Evolutionary conservation across 2,797 vertebrate species (phyloP), one percentile per base, ranked within the genome.

Genomic region (Serranus cabrilla): DNA sequence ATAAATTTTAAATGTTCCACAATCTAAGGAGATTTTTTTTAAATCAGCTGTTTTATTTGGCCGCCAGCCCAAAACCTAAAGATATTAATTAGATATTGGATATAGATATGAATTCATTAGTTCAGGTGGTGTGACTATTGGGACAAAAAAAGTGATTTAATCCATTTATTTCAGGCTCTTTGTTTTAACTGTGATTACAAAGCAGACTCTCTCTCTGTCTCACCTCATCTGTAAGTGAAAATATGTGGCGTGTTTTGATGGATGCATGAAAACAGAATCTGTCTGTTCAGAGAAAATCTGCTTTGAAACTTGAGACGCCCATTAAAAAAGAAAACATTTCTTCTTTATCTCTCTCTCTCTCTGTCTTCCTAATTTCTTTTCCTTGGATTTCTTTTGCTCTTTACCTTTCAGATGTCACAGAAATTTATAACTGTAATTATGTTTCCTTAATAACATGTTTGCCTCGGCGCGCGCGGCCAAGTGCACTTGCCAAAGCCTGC

Each of bases 401-500:
- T 69, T 66, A 7, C 65, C 46, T 77, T 87, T 56, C 81, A 86
- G 72, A 90, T 89, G 81, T 92, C 82, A 70, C 75, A 57, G 78
- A 79, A 86, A 91, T 93, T 83, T 92, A 91, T 84, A 88, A 83
- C 89, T 89, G 83, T 93, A 91, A 94, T 92, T 91, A 92, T 78
- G 81, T 87, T 86, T 83, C 87, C 72, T 84, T 93, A 91, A 93
- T 91, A 85, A 88, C 83, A 86, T 20, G 82, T 82, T 87, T 75
- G 71, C 63, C 47, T 74, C 81, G 64, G 50, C 56, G 9, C 42
- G 50, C 50, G 13, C 75, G 90, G 86, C 90, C 88, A 85, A 80
- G 61, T 63, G 70, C 67, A 51, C 76, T 78, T 78, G 89, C 90
- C 89, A 87, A 84, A 79, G 76, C 77, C 76, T 87, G 83, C 80